Percentiles rank a stretch among this genome's conserved stretches.
Evolutionary conservation across 2,797 vertebrate genomes (phyloP).

Genomic region (Arnoldichthys spilopterus): DNA sequence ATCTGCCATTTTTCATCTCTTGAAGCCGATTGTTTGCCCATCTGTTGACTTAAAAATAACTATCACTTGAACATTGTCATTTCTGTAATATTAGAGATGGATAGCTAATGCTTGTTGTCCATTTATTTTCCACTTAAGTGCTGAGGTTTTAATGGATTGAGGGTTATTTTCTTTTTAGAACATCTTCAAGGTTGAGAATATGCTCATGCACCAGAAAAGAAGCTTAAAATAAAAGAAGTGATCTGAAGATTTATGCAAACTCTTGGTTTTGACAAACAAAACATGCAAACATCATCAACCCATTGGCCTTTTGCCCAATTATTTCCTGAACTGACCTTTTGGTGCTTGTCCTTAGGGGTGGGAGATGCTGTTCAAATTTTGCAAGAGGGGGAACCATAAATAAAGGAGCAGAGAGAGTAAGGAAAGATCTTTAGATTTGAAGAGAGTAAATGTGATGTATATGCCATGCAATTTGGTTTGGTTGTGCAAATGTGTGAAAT

Average conservation of each 20-base stretch:
- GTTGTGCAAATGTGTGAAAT: neutral
- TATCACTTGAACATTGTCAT: neutral
- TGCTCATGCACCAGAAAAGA: neutral
- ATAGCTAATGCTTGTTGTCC: neutral
- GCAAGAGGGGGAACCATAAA: neutral
- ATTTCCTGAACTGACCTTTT: slow-evolving; percentile 28
- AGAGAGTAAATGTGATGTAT: neutral
- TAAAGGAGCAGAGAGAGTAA: neutral
- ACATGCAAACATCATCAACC: neutral
- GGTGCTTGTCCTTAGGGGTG: neutral
- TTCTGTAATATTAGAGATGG: neutral
- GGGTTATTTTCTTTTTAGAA: neutral
- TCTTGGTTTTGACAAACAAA: neutral
- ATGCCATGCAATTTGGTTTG: neutral
- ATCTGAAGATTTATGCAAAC: neutral
- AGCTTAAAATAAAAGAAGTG: neutral
- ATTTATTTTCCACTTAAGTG: neutral
- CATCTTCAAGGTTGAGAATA: slow-evolving; percentile 2
- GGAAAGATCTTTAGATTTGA: neutral
- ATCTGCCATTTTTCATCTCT: slow-evolving; percentile 12
- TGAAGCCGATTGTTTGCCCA: neutral
- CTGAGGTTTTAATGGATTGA: neutral
- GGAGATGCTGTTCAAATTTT: neutral
- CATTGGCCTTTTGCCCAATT: neutral
- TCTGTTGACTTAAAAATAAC: neutral